Evolutionary conservation across 1,140 invertebrate genomes (phyloP).

Genomic region (Bombus haemorrhoidalis): DNA sequence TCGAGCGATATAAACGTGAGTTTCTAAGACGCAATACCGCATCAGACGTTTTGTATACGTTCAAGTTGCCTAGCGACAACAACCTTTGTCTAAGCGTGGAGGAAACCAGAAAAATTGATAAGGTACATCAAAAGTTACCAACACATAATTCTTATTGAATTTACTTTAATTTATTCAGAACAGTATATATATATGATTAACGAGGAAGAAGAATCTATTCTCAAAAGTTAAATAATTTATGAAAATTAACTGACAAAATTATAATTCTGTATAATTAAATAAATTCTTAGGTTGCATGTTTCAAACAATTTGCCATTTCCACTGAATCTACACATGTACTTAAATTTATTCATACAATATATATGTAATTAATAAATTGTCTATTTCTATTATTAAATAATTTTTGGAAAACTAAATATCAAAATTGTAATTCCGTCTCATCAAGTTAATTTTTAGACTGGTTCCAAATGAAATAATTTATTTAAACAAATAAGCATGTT

Average conservation of each 20-base stretch:
- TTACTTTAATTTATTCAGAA: not conserved
- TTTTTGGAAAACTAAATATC: not conserved
- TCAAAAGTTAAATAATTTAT: not conserved
- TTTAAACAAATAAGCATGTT: not conserved
- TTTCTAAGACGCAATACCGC: not conserved
- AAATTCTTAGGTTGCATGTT: too few relatives aligned
- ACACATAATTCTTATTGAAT: not conserved
- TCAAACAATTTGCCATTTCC: too few relatives aligned
- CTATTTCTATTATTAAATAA: not conserved
- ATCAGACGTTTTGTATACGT: constrained; percentile 2
- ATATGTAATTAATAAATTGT: not conserved
- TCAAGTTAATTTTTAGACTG: not conserved
- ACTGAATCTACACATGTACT: not conserved
- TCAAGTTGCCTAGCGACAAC: constrained; percentile 37
- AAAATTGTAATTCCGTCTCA: not conserved
- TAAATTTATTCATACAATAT: not conserved
- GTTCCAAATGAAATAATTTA: constrained; percentile 9
- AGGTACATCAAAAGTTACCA: not conserved
- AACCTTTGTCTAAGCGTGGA: not conserved
- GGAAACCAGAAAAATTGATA: not conserved
- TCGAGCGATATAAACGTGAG: not conserved
- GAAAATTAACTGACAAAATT: not conserved
- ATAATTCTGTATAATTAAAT: too few relatives aligned
- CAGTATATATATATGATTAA: not conserved
- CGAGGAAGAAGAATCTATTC: not conserved